Evolutionary conservation across 2,888 invertebrate species (phyloP).

Genomic region (Leptinotarsa peninsularis): DNA sequence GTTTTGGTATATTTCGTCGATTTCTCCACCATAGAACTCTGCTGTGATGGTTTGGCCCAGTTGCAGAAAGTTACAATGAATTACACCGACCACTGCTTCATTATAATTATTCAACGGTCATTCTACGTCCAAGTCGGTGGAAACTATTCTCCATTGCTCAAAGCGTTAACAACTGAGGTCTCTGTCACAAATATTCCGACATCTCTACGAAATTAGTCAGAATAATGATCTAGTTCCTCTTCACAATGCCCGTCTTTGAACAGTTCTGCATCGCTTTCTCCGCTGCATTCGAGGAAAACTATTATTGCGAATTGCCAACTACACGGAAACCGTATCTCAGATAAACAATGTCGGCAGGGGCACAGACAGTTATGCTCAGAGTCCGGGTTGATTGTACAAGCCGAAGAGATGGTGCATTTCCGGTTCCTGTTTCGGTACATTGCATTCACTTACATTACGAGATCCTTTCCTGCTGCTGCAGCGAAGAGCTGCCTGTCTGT

Average conservation of each 20-base stretch:
- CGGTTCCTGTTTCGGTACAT: conserved; percentile 28
- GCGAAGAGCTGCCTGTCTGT: conserved; percentile 1
- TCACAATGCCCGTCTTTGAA: conserved; percentile 5
- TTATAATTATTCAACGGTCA: too few relatives aligned
- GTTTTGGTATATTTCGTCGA: too few relatives aligned
- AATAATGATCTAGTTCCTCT: background rate
- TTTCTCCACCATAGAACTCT: too few relatives aligned
- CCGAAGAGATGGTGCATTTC: conserved; percentile 22
- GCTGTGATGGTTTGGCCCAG: too few relatives aligned
- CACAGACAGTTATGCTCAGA: conserved; percentile 12
- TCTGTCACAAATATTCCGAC: background rate
- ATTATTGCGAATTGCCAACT: conserved; percentile 15
- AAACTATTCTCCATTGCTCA: too few relatives aligned
- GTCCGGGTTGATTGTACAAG: conserved; percentile 22
- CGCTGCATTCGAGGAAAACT: background rate
- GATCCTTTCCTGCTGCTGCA: conserved; percentile 10
- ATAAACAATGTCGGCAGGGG: conserved; percentile 4
- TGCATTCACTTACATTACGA: conserved; percentile 26
- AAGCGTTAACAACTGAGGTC: too few relatives aligned
- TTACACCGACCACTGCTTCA: too few relatives aligned
- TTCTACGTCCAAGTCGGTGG: too few relatives aligned
- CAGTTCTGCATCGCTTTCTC: conserved; percentile 4
- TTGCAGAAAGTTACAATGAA: too few relatives aligned
- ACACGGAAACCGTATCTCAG: conserved; percentile 15
- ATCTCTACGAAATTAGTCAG: conserved; percentile 1